These are phyloP conservation scores for Drosophila navojoa DNA, from an alignment of 1,140 invertebrate genomes.

Conservation along the genomic window DNA sequence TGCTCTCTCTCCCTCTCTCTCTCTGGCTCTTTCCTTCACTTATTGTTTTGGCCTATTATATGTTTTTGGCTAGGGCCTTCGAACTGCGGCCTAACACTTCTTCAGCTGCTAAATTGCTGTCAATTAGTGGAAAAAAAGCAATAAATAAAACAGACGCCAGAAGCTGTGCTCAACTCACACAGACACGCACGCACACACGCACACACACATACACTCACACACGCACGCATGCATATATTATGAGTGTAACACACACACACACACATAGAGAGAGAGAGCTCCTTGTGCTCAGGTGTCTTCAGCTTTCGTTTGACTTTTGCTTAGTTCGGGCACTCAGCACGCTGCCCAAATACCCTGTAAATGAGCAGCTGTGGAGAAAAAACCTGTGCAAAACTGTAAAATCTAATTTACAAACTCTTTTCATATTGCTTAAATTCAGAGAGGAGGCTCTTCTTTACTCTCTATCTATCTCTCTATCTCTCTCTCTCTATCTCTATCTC, in stretches of 20 bases:
- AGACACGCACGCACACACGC: not conserved
- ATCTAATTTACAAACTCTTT: too few relatives aligned
- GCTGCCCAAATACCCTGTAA: too few relatives aligned
- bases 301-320: not conserved
- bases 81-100: conserved; percentile 50
- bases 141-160: conserved; percentile 65
- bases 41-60: conserved; percentile 34
- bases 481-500: too few relatives aligned
- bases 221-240: not conserved
- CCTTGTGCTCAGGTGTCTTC: conserved; percentile 22
- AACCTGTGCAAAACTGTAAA: too few relatives aligned
- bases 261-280: not conserved
- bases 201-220: not conserved
- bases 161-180: conserved; percentile 5
- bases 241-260: not conserved
- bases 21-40: not conserved
- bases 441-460: too few relatives aligned
- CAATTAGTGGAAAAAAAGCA: conserved; percentile 72
- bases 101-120: conserved; percentile 74
- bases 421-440: too few relatives aligned
- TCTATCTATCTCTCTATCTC: too few relatives aligned
- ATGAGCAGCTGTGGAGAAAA: too few relatives aligned
- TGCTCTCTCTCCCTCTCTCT: not conserved
- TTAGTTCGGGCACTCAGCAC: too few relatives aligned
- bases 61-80: not conserved